A percentile compares a stretch with the other conserved stretches of the same genome.
Evolutionary conservation across 2,888 invertebrate species (phyloP).

Genomic region (Sepiola atlantica): DNA sequence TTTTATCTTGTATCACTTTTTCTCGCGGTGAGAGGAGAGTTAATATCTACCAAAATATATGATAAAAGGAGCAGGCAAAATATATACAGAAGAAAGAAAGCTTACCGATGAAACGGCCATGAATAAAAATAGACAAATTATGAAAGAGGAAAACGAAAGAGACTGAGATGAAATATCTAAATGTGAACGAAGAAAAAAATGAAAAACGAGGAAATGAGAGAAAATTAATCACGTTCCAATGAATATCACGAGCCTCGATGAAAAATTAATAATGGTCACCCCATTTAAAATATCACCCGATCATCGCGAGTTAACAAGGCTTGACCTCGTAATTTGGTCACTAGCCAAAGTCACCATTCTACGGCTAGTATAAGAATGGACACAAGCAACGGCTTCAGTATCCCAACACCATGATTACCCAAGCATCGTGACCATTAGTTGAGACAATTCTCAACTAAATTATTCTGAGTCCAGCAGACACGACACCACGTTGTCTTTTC

Average conservation of each 20-base stretch:
- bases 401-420: not conserved
- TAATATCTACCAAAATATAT: too few species aligned
- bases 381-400: not conserved
- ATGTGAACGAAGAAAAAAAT: not conserved
- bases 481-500: not conserved
- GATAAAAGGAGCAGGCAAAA: too few species aligned
- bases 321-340: not conserved
- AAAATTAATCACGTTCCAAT: not conserved
- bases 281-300: not conserved
- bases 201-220: rapidly evolving
- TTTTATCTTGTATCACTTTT: too few species aligned
- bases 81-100: not conserved
- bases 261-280: not conserved
- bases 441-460: not conserved
- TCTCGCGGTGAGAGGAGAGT: too few species aligned
- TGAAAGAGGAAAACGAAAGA: not conserved
- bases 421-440: not conserved
- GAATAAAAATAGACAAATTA: too few species aligned
- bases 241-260: not conserved
- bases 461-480: not conserved
- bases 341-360: not conserved
- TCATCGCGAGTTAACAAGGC: not conserved
- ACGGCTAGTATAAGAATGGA: not conserved
- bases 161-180: not conserved
- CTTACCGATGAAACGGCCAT: too few species aligned